Conservation (phyloP, 2,113 vertebrate species). For the Muntiacus muntjak region DNA sequence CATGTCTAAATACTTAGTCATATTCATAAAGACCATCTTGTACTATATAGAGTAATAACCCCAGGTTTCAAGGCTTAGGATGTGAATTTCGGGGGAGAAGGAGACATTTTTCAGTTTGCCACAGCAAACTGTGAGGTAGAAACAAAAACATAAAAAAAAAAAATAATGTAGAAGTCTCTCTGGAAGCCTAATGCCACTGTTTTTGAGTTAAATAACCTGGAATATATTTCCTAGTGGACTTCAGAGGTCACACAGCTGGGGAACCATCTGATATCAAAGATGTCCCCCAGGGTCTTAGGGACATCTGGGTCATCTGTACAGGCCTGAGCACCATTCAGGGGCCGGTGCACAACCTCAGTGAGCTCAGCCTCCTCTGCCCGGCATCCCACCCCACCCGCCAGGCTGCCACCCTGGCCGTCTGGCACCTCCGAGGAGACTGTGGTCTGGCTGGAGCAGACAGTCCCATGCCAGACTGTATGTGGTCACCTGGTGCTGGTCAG, state of each 20-base stretch:
- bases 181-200: neutral
- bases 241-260: neutral
- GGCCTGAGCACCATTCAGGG: constrained; percentile 28
- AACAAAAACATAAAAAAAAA: neutral
- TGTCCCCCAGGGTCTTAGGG: constrained; percentile 13
- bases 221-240: neutral
- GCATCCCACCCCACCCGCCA: neutral
- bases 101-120: neutral
- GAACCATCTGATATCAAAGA: neutral
- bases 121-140: neutral
- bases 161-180: neutral
- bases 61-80: neutral
- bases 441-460: neutral
- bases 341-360: constrained; percentile 21
- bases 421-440: neutral
- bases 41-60: neutral
- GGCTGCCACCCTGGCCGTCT: neutral
- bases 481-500: constrained; percentile 85
- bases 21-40: neutral
- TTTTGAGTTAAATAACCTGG: neutral
- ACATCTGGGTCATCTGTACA: neutral
- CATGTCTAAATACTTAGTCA: neutral
- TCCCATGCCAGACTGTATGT: constrained; percentile 81
- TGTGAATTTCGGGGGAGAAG: rapidly evolving
- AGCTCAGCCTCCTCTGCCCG: constrained; percentile 44